Evolutionary conservation across 1,140 invertebrate genomes (phyloP).

Genomic region (Olivierus martensii): DNA sequence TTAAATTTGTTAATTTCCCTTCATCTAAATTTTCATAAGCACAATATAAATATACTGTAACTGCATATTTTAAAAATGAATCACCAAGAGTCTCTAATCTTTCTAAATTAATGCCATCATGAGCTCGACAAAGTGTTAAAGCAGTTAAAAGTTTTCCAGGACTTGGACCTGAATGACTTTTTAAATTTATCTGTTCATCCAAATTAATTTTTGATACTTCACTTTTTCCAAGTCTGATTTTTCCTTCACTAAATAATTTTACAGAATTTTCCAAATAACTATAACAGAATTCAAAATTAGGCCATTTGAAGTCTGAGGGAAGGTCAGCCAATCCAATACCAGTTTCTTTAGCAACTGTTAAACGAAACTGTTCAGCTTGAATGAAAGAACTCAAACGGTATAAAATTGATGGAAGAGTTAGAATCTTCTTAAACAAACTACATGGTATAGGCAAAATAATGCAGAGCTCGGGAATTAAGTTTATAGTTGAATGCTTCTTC

Average conservation of each 20-base stretch:
- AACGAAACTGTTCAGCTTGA: constrained; percentile 81
- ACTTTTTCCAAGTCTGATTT: neutral
- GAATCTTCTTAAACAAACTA: constrained; percentile 89
- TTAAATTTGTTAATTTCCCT: constrained; percentile 57
- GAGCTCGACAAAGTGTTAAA: constrained; percentile 50
- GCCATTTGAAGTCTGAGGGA: constrained; percentile 52
- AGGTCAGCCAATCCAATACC: constrained; percentile 41
- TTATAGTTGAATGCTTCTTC: neutral
- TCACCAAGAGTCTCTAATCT: constrained; percentile 74
- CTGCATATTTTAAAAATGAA: constrained; percentile 69
- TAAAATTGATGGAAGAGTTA: constrained; percentile 86
- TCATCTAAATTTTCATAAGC: constrained; percentile 54
- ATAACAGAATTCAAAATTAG: constrained; percentile 19
- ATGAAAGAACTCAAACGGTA: constrained; percentile 87
- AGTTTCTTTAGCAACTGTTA: constrained; percentile 59
- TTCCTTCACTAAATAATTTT: neutral
- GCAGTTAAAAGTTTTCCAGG: constrained; percentile 39
- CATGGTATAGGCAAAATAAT: constrained; percentile 90
- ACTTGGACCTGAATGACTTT: constrained; percentile 18
- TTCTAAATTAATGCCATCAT: constrained; percentile 70
- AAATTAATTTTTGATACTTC: neutral
- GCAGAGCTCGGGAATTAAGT: constrained; percentile 55
- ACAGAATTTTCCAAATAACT: neutral
- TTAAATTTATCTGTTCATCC: neutral
- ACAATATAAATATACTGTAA: constrained; percentile 54